Evolutionary conservation across 2,888 invertebrate genomes (phyloP).

Genomic region (Acanthosoma haemorrhoidale): DNA sequence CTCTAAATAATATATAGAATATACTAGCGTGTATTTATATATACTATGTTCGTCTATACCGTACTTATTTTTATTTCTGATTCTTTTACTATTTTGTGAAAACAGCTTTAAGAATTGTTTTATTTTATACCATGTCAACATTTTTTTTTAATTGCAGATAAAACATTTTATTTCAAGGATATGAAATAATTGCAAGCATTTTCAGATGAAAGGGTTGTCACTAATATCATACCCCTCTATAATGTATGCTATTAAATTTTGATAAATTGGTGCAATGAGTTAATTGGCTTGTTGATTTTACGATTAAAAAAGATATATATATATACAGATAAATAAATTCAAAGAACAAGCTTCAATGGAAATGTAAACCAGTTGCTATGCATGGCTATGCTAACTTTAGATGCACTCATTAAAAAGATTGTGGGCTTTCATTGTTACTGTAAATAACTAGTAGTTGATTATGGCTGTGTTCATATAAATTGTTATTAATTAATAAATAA

Average conservation of each 20-base stretch:
- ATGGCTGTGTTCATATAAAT: neutral
- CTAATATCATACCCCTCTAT: neutral
- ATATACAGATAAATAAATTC: neutral
- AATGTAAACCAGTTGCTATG: constrained; percentile 7
- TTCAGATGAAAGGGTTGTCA: neutral
- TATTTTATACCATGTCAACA: constrained; percentile 3
- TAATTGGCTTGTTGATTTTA: neutral
- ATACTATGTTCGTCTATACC: no score
- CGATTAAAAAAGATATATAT: neutral
- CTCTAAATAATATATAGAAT: no score
- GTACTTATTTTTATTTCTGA: neutral
- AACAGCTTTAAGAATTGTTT: no score
- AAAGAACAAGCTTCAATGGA: neutral
- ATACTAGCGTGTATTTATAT: no score
- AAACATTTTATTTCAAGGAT: constrained; percentile 18
- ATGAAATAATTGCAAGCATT: constrained; percentile 13
- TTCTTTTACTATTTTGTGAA: no score
- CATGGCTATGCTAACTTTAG: constrained; percentile 19
- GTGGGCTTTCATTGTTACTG: constrained; percentile 17
- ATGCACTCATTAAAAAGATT: constrained; percentile 3
- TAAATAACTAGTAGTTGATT: constrained; percentile 1
- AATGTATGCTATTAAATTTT: constrained; percentile 12
- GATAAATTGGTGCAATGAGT: constrained; percentile 7
- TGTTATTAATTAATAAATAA: no score
- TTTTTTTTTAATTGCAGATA: constrained; percentile 26